phyloP scores from a whole-genome alignment of 2,888 invertebrate species.

The Heliconius ethilla region DNA sequence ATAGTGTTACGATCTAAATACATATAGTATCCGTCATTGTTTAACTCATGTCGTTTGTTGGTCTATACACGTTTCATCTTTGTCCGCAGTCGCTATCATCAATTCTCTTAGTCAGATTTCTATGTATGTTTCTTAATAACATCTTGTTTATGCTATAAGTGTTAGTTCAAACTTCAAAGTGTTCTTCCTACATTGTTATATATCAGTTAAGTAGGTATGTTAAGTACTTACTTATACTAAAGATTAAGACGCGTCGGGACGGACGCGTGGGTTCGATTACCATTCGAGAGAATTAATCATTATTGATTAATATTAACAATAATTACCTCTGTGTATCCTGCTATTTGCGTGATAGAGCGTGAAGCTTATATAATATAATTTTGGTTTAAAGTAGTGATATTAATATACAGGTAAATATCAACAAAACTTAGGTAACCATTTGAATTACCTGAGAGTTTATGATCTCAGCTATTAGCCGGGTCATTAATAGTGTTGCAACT shows the following conservation, averaged over 20 bases:
- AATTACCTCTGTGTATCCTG: too few relatives aligned
- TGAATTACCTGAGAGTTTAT: slow-evolving; percentile 11
- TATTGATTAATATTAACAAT: too few relatives aligned
- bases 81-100: slow-evolving; percentile 50
- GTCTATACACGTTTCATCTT: slow-evolving; percentile 50
- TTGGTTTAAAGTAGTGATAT: neutral
- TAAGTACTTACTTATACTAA: neutral
- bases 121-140: slow-evolving; percentile 44
- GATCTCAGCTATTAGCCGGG: slow-evolving; percentile 15
- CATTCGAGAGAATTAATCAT: too few relatives aligned
- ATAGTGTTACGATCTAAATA: slow-evolving; percentile 30
- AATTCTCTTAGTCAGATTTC: slow-evolving; percentile 50
- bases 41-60: slow-evolving; percentile 49
- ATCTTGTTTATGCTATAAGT: slow-evolving; percentile 23
- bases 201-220: neutral
- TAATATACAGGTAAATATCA: neutral
- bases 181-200: neutral
- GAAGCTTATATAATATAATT: too few relatives aligned
- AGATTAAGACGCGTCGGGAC: too few relatives aligned
- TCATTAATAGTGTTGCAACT: slow-evolving; percentile 18
- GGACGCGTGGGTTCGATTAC: too few relatives aligned
- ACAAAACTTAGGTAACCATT: slow-evolving; percentile 1
- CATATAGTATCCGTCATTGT: slow-evolving; percentile 37
- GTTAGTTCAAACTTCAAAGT: slow-evolving; percentile 12
- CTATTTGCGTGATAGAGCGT: neutral